A percentile compares a stretch with the other conserved stretches of the same genome.
Conservation (phyloP, 2,888 invertebrate species). For the Protodeltote pygarga region DNA sequence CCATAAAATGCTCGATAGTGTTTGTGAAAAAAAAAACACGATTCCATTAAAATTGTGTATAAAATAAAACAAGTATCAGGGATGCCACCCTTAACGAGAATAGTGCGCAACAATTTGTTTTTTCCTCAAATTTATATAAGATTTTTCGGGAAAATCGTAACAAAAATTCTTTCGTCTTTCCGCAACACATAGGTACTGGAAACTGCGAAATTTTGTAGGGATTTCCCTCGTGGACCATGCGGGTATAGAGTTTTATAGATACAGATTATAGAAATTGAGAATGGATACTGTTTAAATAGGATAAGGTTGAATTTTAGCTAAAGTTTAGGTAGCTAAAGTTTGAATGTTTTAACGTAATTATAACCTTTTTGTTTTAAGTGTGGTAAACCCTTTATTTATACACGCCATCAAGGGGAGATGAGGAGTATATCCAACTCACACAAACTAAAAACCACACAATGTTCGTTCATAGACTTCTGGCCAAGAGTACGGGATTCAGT, state of each 20-base stretch:
- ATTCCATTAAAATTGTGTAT: constrained; percentile 40
- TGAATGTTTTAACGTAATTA: background rate
- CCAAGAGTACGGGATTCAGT: too few species aligned
- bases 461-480: too few species aligned
- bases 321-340: background rate
- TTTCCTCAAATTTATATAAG: constrained; percentile 26
- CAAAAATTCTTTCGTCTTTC: constrained; percentile 7
- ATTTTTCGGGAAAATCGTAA: constrained; percentile 13
- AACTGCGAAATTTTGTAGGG: constrained; percentile 16
- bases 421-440: too few species aligned
- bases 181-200: constrained; percentile 5
- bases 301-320: constrained; percentile 14
- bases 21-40: constrained; percentile 19
- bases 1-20: constrained; percentile 35
- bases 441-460: too few species aligned
- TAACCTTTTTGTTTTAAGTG: background rate
- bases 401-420: too few species aligned
- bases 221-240: constrained; percentile 33
- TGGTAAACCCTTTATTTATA: too few species aligned
- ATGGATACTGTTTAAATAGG: constrained; percentile 6
- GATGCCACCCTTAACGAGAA: constrained; percentile 27
- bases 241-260: constrained; percentile 3
- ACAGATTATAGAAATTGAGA: constrained; percentile 17
- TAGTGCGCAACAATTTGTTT: constrained; percentile 40
- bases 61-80: constrained; percentile 40